A percentile compares a stretch with the other conserved stretches of the same genome.
phyloP scores from a whole-genome alignment of 2,888 invertebrate species.

The Diaperis boleti region DNA sequence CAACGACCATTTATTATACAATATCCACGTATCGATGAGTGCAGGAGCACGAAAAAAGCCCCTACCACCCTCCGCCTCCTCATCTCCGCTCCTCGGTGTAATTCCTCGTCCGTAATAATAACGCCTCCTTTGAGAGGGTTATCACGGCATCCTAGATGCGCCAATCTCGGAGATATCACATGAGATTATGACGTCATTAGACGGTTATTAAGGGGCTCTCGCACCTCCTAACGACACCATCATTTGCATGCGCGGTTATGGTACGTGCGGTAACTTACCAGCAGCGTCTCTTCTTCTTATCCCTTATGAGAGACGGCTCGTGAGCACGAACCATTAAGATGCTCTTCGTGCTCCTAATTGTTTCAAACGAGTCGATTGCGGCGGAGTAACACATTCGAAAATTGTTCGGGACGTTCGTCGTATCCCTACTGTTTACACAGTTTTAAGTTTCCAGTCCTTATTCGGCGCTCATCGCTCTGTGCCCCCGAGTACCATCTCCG shows the following conservation, averaged over 20 bases:
- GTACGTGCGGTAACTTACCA: conserved; percentile 35
- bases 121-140: conserved; percentile 24
- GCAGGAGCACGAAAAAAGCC: no score
- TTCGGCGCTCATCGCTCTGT: no score
- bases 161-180: conserved; percentile 58
- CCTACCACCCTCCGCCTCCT: no score
- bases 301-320: conserved; percentile 21
- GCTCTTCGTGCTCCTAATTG: conserved; percentile 22
- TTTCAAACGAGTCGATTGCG: no score
- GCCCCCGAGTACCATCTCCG: neutral
- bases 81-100: no score
- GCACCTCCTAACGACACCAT: conserved; percentile 55
- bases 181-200: conserved; percentile 59
- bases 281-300: conserved; percentile 27
- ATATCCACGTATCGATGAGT: no score
- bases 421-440: no score
- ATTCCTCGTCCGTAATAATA: neutral
- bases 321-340: conserved; percentile 23
- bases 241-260: conserved; percentile 55
- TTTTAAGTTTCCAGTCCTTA: no score
- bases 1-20: no score
- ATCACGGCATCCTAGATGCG: conserved; percentile 49
- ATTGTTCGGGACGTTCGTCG: no score
- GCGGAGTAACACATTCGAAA: no score
- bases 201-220: conserved; percentile 57